Evolutionary conservation across 1,140 invertebrate genomes (phyloP).

Genomic region (Pygmarrhopalites habei): DNA sequence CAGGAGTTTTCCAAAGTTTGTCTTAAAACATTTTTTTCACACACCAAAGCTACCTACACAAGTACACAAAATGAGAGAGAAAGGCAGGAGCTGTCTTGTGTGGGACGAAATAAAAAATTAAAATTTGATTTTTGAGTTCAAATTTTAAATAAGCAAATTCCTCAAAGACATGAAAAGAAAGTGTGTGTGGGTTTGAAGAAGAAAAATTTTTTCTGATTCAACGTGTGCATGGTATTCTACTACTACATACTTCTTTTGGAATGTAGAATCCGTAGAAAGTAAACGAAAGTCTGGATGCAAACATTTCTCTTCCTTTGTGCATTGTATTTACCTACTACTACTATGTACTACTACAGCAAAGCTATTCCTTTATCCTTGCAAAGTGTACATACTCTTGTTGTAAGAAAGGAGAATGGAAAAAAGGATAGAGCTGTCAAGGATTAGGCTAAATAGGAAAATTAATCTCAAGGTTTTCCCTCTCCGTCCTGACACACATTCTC

Average conservation of each 20-base stretch:
- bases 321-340: background rate
- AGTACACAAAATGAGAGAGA: too few relatives aligned
- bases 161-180: too few relatives aligned
- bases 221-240: too few relatives aligned
- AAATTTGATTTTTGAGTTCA: too few relatives aligned
- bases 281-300: background rate
- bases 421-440: slow-evolving; percentile 5
- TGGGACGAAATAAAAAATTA: too few relatives aligned
- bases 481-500: slow-evolving; percentile 27
- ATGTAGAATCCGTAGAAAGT: background rate
- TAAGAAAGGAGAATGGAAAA: background rate
- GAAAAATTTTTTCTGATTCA: too few relatives aligned
- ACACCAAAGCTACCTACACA: too few relatives aligned
- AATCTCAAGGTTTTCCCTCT: slow-evolving; percentile 25
- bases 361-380: background rate
- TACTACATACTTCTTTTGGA: slow-evolving; percentile 17
- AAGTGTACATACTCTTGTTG: background rate
- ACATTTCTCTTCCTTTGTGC: background rate
- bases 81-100: too few relatives aligned
- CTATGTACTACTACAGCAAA: background rate
- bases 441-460: slow-evolving; percentile 37
- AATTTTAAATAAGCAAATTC: too few relatives aligned
- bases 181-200: too few relatives aligned
- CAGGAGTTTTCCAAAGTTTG: too few relatives aligned
- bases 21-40: too few relatives aligned